phyloP scores from a whole-genome alignment of 2,797 vertebrate genomes.

The Lacerta viridis region DNA sequence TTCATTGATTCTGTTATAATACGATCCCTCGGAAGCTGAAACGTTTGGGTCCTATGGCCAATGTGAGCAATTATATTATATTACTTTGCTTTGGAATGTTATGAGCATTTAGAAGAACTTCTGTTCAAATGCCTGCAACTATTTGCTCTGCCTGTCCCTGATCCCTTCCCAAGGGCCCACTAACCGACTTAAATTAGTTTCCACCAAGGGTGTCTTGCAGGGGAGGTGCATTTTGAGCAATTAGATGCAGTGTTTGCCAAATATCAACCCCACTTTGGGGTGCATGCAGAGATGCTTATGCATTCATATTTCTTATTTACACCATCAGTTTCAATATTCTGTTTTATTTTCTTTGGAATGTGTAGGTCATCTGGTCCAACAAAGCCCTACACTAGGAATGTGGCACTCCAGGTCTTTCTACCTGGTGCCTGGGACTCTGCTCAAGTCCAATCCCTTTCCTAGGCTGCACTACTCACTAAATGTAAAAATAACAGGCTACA shows the following conservation, averaged over 20 bases:
- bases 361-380: not conserved
- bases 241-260: not conserved
- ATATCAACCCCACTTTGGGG: not conserved
- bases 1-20: not conserved
- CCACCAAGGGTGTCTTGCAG: not conserved
- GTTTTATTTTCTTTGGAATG: not conserved
- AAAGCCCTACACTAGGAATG: not conserved
- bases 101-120: not conserved
- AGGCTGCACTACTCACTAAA: not conserved
- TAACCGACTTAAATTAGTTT: not conserved
- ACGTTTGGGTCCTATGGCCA: not conserved
- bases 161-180: too few species aligned
- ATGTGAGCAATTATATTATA: not conserved
- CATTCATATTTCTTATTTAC: not conserved
- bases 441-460: too few species aligned
- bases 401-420: too few species aligned
- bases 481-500: too few species aligned
- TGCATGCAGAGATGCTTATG: not conserved
- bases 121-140: not conserved
- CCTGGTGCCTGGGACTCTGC: too few species aligned
- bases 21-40: not conserved
- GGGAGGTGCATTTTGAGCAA: not conserved
- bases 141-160: not conserved
- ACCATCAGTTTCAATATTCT: not conserved
- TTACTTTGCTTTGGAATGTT: not conserved